Conservation (phyloP, 2,888 invertebrate species). For the Macaria notata region DNA sequence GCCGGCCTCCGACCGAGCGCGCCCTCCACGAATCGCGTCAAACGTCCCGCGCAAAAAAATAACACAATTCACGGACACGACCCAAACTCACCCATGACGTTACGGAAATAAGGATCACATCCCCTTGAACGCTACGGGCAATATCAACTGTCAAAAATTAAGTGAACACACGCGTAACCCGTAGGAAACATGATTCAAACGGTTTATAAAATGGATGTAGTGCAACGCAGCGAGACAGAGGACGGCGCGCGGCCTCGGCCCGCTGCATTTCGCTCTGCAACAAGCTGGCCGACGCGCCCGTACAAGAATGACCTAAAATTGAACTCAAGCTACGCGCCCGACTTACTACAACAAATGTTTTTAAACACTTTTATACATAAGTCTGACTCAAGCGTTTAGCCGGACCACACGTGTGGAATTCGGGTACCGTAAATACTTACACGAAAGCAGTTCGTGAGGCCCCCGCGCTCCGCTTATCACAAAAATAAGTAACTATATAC, state of each 20-base stretch:
- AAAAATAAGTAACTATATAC: slow-evolving; percentile 82
- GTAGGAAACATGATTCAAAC: slow-evolving; percentile 75
- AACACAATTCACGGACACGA: slow-evolving; percentile 53
- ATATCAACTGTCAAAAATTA: slow-evolving; percentile 83
- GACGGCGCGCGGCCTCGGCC: slow-evolving; percentile 77
- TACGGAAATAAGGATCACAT: slow-evolving; percentile 59
- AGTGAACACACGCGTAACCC: slow-evolving; percentile 75
- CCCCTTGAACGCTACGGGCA: slow-evolving; percentile 55
- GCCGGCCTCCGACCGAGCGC: slow-evolving; percentile 58
- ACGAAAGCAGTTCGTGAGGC: slow-evolving; percentile 71
- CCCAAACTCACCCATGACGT: slow-evolving; percentile 67
- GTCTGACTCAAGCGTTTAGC: slow-evolving; percentile 60
- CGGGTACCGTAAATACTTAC: slow-evolving; percentile 68
- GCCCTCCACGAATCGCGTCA: slow-evolving; percentile 66
- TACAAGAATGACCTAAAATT: slow-evolving; percentile 82
- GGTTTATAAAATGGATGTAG: slow-evolving; percentile 70
- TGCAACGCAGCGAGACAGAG: slow-evolving; percentile 67
- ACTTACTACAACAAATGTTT: slow-evolving; percentile 56
- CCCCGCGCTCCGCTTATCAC: slow-evolving; percentile 81
- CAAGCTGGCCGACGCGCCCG: slow-evolving; percentile 70
- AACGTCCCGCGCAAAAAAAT: slow-evolving; percentile 78
- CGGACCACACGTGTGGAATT: slow-evolving; percentile 51
- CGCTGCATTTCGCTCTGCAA: slow-evolving; percentile 76
- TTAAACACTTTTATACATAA: slow-evolving; percentile 68
- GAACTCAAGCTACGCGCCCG: slow-evolving; percentile 67